These are phyloP conservation scores for Phrynocephalus versicolor DNA, from an alignment of 2,113 vertebrate genomes.

Conservation along the genomic window DNA sequence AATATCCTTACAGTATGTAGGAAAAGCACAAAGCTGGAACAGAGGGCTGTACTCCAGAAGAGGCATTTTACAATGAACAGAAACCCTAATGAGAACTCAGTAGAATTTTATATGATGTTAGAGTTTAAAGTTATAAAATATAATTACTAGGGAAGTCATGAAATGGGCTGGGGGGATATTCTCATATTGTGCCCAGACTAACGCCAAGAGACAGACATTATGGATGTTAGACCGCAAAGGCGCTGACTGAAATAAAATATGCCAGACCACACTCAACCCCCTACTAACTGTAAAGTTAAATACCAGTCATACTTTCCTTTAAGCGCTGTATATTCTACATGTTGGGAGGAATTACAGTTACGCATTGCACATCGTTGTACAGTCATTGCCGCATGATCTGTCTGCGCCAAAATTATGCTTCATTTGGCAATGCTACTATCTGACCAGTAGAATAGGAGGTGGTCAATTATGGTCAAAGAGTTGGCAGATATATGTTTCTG, in stretches of 20 bases:
- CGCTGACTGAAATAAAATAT: slow-evolving; percentile 25
- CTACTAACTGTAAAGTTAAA: accelerated
- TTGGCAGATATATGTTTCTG: neutral
- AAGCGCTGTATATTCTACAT: neutral
- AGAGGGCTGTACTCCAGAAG: slow-evolving; percentile 36
- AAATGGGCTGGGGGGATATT: neutral
- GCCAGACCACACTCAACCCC: neutral
- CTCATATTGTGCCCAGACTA: neutral
- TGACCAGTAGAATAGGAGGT: neutral
- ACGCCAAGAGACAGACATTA: slow-evolving; percentile 19
- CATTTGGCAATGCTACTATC: neutral
- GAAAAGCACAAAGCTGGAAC: slow-evolving; percentile 18
- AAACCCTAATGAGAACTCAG: slow-evolving; percentile 18
- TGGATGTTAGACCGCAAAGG: neutral
- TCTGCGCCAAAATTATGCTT: neutral
- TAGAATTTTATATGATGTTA: accelerated
- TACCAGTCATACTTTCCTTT: neutral
- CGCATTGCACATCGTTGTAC: neutral
- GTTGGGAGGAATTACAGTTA: slow-evolving; percentile 3
- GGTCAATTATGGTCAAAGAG: neutral
- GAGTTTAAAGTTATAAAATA: slow-evolving; percentile 42
- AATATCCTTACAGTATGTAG: slow-evolving; percentile 58
- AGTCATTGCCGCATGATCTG: slow-evolving; percentile 34
- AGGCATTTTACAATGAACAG: neutral
- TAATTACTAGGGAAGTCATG: slow-evolving; percentile 44